phyloP scores from a whole-genome alignment of 2,888 invertebrate genomes.

The Uloborus plumipes region DNA sequence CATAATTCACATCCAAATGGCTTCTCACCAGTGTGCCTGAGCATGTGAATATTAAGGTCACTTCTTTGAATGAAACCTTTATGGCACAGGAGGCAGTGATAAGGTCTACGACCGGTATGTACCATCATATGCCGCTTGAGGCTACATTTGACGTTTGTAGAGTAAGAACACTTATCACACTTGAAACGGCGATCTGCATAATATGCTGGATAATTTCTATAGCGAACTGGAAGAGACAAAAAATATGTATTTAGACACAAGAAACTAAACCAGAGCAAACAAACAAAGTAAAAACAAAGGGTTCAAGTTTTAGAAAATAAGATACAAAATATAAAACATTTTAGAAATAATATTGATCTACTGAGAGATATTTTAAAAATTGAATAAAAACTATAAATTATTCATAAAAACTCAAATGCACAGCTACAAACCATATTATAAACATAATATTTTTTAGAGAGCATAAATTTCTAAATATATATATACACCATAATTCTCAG shows the following conservation, averaged over 20 bases:
- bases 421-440: too few species aligned
- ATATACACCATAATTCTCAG: too few species aligned
- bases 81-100: slow-evolving; percentile 8
- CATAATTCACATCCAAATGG: slow-evolving; percentile 29
- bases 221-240: not conserved
- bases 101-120: slow-evolving; percentile 8
- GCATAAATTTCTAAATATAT: too few species aligned
- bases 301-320: too few species aligned
- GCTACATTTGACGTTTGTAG: not conserved
- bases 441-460: too few species aligned
- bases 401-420: too few species aligned
- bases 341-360: too few species aligned
- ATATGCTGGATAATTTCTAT: slow-evolving; percentile 3
- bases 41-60: slow-evolving; percentile 27
- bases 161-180: slow-evolving; percentile 15
- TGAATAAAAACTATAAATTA: too few species aligned
- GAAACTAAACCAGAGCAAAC: too few species aligned
- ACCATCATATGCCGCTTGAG: slow-evolving; percentile 7
- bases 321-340: too few species aligned
- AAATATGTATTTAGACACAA: not conserved
- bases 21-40: slow-evolving; percentile 28
- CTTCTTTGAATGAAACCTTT: slow-evolving; percentile 34
- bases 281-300: too few species aligned
- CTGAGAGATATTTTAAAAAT: too few species aligned
- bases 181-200: slow-evolving; percentile 15